Evolutionary conservation across 2,797 vertebrate species (phyloP).

Genomic region (Sandelia bainsii): DNA sequence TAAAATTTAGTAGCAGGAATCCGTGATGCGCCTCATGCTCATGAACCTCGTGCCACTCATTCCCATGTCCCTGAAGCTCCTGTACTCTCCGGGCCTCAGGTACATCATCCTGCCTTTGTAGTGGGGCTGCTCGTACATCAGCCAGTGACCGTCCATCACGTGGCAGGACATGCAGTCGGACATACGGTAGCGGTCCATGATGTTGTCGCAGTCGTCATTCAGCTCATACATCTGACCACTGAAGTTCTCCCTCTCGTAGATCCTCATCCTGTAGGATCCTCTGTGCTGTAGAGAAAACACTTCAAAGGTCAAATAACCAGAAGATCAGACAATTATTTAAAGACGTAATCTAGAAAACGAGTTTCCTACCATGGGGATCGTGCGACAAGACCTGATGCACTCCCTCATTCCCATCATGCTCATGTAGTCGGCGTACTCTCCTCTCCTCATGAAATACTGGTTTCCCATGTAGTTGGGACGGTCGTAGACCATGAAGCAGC

Average conservation of each 20-base stretch:
- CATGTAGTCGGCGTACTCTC: slow-evolving; percentile 80
- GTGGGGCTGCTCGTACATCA: slow-evolving; percentile 77
- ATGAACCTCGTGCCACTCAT: slow-evolving; percentile 62
- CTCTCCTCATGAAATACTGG: slow-evolving; percentile 78
- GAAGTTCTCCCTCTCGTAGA: slow-evolving; percentile 72
- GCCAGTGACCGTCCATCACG: slow-evolving; percentile 73
- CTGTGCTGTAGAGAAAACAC: slow-evolving; percentile 63
- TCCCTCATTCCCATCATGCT: slow-evolving; percentile 69
- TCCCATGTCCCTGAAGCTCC: slow-evolving; percentile 76
- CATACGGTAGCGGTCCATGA: slow-evolving; percentile 71
- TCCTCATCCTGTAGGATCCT: slow-evolving; percentile 66
- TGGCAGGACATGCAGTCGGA: slow-evolving; percentile 71
- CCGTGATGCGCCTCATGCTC: slow-evolving; percentile 75
- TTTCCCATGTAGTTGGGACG: slow-evolving; percentile 75
- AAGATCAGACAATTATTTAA: neutral
- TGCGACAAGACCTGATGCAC: slow-evolving; percentile 76
- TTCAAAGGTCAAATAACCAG: neutral
- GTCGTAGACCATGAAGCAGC: slow-evolving; percentile 84
- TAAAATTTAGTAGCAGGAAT: slow-evolving; percentile 51
- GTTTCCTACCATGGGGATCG: slow-evolving; percentile 69
- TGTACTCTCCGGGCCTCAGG: slow-evolving; percentile 78
- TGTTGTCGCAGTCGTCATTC: slow-evolving; percentile 74
- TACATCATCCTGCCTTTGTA: slow-evolving; percentile 78
- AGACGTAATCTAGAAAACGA: neutral
- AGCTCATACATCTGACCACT: slow-evolving; percentile 58